Conservation (phyloP, 2,797 vertebrate genomes). For the Chaetophractus vellerosus region DNA sequence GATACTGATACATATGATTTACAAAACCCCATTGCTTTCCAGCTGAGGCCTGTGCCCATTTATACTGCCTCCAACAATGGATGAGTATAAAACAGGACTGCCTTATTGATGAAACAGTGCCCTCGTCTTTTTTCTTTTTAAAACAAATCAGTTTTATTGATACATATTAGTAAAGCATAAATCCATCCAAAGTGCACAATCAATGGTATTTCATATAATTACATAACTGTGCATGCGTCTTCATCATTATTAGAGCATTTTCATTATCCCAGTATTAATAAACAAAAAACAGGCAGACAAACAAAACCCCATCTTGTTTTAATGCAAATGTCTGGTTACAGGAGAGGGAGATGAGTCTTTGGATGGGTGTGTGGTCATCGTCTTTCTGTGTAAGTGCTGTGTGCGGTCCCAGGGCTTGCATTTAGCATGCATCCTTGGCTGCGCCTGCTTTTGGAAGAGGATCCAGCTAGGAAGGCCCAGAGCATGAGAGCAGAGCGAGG, state of each 20-base stretch:
- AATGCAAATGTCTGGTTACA: background rate
- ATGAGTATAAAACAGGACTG: fast-evolving
- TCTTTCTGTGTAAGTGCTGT: too few species aligned
- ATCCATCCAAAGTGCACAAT: too few species aligned
- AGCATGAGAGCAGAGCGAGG: background rate
- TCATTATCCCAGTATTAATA: too few species aligned
- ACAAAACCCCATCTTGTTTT: background rate
- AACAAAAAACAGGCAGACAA: too few species aligned
- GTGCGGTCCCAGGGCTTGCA: background rate
- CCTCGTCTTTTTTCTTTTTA: too few species aligned
- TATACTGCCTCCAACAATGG: fast-evolving
- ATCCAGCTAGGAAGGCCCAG: background rate
- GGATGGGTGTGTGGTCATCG: fast-evolving
- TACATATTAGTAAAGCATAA: too few species aligned
- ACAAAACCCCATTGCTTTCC: fast-evolving
- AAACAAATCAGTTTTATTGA: too few species aligned
- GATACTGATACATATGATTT: background rate
- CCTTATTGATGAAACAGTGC: too few species aligned
- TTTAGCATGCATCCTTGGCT: background rate
- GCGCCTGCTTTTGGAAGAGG: fast-evolving
- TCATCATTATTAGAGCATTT: too few species aligned
- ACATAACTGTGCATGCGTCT: too few species aligned
- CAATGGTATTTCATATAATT: too few species aligned
- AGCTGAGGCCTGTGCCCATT: fast-evolving
- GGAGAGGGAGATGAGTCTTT: background rate